These are phyloP conservation scores for Centropus unirufus DNA, from an alignment of 2,113 vertebrate genomes.

Conservation along the genomic window DNA sequence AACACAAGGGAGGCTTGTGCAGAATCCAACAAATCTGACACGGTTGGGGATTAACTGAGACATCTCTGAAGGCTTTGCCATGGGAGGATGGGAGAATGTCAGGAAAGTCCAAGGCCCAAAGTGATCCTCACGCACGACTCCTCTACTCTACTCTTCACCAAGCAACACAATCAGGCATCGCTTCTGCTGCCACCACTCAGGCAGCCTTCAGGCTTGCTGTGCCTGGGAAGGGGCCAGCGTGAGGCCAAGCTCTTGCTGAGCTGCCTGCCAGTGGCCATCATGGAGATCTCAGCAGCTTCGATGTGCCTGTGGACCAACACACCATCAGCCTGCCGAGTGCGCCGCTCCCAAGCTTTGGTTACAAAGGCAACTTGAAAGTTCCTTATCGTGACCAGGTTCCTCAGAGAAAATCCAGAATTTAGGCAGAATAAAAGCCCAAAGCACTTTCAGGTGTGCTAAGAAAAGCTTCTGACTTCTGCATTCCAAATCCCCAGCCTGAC, in stretches of 20 bases:
- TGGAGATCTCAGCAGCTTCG: rapidly evolving
- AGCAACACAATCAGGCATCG: not conserved
- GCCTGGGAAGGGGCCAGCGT: not conserved
- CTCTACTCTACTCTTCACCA: not conserved
- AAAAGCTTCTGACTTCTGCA: not conserved
- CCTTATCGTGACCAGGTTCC: not conserved
- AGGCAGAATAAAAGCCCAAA: not conserved
- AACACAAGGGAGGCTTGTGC: not conserved
- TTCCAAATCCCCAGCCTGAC: not conserved
- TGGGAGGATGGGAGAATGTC: not conserved
- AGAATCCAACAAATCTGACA: not conserved
- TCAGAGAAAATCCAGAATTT: not conserved
- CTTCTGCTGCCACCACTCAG: not conserved
- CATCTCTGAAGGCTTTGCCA: not conserved
- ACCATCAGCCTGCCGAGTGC: rapidly evolving
- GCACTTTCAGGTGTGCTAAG: not conserved
- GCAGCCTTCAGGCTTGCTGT: not conserved
- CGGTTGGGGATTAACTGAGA: not conserved
- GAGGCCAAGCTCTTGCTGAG: rapidly evolving
- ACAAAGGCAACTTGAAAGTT: not conserved
- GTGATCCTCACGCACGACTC: not conserved
- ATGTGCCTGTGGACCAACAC: rapidly evolving
- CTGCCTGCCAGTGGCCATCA: rapidly evolving
- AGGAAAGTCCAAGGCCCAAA: not conserved
- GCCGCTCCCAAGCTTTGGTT: not conserved